Base-by-base conservation (phyloP, 2,888 invertebrate genomes). In the Drosophila robusta region DNA sequence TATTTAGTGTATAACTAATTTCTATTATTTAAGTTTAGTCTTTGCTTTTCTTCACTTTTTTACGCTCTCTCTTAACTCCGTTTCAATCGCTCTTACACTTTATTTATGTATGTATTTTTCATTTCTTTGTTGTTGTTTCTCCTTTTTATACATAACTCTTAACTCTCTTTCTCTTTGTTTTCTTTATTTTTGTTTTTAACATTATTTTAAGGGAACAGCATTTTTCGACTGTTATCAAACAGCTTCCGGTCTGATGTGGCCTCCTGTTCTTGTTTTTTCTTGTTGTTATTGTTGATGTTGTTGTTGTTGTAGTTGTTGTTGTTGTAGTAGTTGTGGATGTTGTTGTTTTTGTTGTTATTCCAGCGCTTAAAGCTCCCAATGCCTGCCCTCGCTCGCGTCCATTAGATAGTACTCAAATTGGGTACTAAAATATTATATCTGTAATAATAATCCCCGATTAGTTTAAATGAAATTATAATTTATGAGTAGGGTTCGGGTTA, bases 351-450 rank as follows among this genome's bases (percentile, higher is more conserved):
- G 49, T 61, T 45, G 24, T 73, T 65, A 41, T 51, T 71, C 66
- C 65, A 60, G 39, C 18, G 42, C 39, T 49, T 47, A 70, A 61
- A 60, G 55, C 67, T 71, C 45, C 65, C 62, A 34, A 51, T 50
- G 52, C 54, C 51, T 22, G 51, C 68, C 56, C 54, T 68, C 71
- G 66, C 57, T 70, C 73, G 71, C 75, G 70, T 71, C 69, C 74
- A 70, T 83, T 81, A 84, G 54, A 80, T 78, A 75, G 89, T 85
- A 79, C 79, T 78, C 84, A 85, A 83, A 66, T 80, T 71, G 67
- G 86, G 87, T 85, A 90, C 84, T 81, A 84, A 66, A 74, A 83
- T 72, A 84, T 90, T 88, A 87, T 80, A 89, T 81, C 90, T 90
- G 80, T 29, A 90, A 86, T 24, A 24, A 36, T 62, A 57, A 36